These are phyloP conservation scores for Leistus spinibarbis DNA, from an alignment of 2,888 invertebrate species.

Conservation along the genomic window DNA sequence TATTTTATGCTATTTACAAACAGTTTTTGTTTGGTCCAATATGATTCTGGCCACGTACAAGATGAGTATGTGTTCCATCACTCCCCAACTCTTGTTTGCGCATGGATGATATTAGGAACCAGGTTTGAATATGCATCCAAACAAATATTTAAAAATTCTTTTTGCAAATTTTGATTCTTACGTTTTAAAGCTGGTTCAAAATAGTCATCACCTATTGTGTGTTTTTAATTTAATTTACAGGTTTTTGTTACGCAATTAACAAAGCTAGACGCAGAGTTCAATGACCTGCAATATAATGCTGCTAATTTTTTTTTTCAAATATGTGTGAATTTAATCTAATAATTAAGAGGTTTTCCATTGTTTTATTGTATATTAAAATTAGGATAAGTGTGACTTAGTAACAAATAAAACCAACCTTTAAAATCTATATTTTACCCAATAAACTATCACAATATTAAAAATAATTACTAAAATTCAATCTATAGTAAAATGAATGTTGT, in stretches of 20 bases:
- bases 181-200: not conserved
- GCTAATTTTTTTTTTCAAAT: constrained; percentile 1
- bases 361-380: not conserved
- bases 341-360: not conserved
- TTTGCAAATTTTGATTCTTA: too few relatives aligned
- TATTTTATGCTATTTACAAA: not conserved
- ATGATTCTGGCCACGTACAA: constrained; percentile 18
- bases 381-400: not conserved
- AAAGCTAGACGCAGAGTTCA: not conserved
- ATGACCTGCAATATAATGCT: not conserved
- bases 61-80: constrained; percentile 38
- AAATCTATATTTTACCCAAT: not conserved
- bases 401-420: not conserved
- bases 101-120: constrained; percentile 7
- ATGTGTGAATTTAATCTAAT: constrained; percentile 4
- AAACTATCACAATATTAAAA: too few relatives aligned
- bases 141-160: not conserved
- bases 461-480: too few relatives aligned
- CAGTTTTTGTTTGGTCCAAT: not conserved
- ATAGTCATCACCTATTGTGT: not conserved
- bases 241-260: constrained; percentile 1
- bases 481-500: too few relatives aligned
- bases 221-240: not conserved
- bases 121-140: not conserved
- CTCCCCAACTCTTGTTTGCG: constrained; percentile 11